Conservation (phyloP, 37 sponge, comb jelly and placozoan species). For the Spongia lamella region DNA sequence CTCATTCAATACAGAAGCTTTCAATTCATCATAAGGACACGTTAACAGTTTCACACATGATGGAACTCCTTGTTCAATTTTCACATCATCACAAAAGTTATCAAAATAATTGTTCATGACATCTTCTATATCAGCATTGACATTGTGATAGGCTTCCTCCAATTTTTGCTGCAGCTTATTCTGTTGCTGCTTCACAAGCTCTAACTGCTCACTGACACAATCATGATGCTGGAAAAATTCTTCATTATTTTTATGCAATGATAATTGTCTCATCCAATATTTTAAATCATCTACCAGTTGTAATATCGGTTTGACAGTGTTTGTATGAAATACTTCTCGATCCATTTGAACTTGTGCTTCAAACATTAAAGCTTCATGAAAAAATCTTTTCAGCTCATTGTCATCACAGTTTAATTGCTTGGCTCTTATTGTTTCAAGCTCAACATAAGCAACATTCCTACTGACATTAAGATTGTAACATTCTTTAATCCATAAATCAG, state of each 20-base stretch:
- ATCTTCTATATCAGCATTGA: neutral
- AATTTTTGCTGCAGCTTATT: neutral
- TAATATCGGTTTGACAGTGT: constrained; percentile 25
- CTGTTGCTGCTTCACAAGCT: constrained; percentile 19
- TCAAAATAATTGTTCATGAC: neutral
- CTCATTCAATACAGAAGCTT: constrained; percentile 15
- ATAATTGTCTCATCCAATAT: neutral
- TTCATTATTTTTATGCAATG: neutral
- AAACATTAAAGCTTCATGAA: neutral
- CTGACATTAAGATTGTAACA: neutral
- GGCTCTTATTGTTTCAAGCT: constrained; percentile 25
- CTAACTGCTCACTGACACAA: constrained; percentile 5
- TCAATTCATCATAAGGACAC: constrained; percentile 20
- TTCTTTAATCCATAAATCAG: constrained; percentile 63
- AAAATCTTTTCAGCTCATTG: neutral
- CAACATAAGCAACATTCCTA: neutral
- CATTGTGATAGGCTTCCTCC: neutral
- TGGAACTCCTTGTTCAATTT: constrained; percentile 21
- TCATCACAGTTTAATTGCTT: neutral
- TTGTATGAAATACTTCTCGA: constrained; percentile 31
- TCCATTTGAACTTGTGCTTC: constrained; percentile 29
- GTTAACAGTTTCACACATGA: neutral
- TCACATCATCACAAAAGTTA: neutral
- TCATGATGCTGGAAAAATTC: neutral
- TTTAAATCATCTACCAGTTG: constrained; percentile 25